phyloP scores from a whole-genome alignment of 2,113 vertebrate species.

The Neodontobutis hainanensis region DNA sequence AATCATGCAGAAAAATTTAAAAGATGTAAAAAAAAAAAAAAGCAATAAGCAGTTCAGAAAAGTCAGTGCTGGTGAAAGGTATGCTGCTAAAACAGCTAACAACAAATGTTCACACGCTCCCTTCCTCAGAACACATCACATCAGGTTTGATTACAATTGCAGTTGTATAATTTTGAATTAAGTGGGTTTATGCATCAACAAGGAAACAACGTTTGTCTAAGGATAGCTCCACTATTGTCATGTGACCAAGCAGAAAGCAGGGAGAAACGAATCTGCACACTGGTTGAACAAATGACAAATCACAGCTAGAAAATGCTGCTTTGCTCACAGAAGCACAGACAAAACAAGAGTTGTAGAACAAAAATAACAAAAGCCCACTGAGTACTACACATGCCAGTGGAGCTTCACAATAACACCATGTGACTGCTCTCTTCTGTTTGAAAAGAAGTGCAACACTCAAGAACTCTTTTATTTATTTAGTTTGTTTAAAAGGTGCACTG shows the following conservation, averaged over 20 bases:
- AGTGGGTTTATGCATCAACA: too few species aligned
- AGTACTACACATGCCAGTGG: too few species aligned
- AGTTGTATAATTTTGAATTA: too few species aligned
- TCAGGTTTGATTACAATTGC: conserved; percentile 17
- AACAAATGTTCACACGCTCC: background rate
- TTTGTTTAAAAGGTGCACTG: too few species aligned
- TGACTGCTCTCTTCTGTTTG: too few species aligned
- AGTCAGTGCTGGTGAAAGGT: background rate
- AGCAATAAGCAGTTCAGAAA: conserved; percentile 9
- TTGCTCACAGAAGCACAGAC: conserved; percentile 1
- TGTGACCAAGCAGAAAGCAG: conserved; percentile 60
- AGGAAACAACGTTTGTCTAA: too few species aligned
- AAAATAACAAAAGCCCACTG: too few species aligned
- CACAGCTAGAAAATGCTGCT: conserved; percentile 9
- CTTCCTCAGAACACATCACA: background rate
- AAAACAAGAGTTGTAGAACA: too few species aligned
- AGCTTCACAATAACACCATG: too few species aligned
- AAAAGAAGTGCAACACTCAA: too few species aligned
- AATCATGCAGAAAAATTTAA: conserved; percentile 4
- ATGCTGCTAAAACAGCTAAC: background rate
- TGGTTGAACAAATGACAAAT: conserved; percentile 51
- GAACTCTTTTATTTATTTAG: too few species aligned
- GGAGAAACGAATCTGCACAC: conserved; percentile 66
- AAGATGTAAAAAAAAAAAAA: background rate
- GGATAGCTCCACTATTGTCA: conserved; percentile 41